Evolutionary conservation across 2,797 vertebrate species (phyloP), one percentile per base, ranked within the genome.

Genomic region (Melanotaenia pygmaea): DNA sequence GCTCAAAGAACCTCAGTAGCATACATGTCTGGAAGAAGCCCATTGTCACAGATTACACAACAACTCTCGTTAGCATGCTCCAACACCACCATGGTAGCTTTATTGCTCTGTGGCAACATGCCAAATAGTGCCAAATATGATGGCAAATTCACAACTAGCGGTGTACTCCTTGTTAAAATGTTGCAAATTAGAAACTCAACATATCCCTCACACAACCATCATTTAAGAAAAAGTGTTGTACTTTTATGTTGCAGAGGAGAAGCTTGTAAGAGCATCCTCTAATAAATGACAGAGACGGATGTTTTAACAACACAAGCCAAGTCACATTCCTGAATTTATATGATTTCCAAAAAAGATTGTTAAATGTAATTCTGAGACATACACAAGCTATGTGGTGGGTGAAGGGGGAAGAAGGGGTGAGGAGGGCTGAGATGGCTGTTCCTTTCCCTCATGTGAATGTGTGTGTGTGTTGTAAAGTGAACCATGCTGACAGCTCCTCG

Each of bases 401-500:
- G 30, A 45, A 66, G 28, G 37, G 57, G 16, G 63, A 43, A 34
- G 26, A 57, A 60, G 45, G 37, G 54, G 61, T 56, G 54, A 71
- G 38, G 47, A 61, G 74, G 60, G 68, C 61, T 80, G 54, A 80
- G 67, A 70, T 37, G 62, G 70, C 79, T 86, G 67, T 79, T 80
- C 77, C 68, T 77, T 82, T 84, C 72, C 77, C 83, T 84, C 77
- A 77, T 77, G 58, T 77, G 7, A 34, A 26, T 76, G 61, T 66
- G 70, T 40, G 70, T 40, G 20, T 80, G 79, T 84, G 74, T 82
- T 90, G 92, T 91, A 93, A 94, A 88, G 80, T 85, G 89, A 94
- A 93, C 91, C 68, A 56, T 73, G 82, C 79, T 91, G 86, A 92
- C 89, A 89, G 87, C 70, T 74, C 72, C 66, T 85, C 30, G 24